Base-by-base conservation (phyloP, 2,888 invertebrate genomes). In the Phorcus lineatus region DNA sequence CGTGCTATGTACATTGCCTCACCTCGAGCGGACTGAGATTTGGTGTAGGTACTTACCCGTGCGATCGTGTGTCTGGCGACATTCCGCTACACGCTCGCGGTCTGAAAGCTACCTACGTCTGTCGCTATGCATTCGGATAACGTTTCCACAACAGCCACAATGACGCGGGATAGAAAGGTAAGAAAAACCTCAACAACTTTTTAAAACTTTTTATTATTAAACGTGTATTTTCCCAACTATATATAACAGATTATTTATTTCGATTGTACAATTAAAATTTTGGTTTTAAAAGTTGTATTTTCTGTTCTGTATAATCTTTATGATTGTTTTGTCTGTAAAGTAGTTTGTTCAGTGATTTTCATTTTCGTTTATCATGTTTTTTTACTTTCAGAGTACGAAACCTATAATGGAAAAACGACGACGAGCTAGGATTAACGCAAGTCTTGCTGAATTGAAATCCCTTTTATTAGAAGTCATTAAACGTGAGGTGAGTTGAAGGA, bases 351-450 rank as follows among this genome's bases (percentile, higher is more conserved):
- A 36, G 36, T 47, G 47, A 47, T 47, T 47, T 47, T 13, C 11
- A 47, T 11, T 47, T 47, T 36, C 7, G 47, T 0, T n/a, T 19
- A 17, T n/a, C 13, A 40, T 36, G 19, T 17, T 36, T 36, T 36
- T 36, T 36, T 36, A 4, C 2, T 70, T 40, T 36, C 86, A 97
- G 97, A 97, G 96, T 87, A 97, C 97, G 93, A 98, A 98, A 93
- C 98, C 98, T 22, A 97, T 98, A 82, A 98, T 98, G 98, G 98
- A 98, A 93, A 98, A 98, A 94, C 94, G 97, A 87, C 95, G 98
- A 86, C 95, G 98, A 83, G 98, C 98, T 54, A 95, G 98, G 88
- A 98, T 98, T 92, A 98, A 98, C 94, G 96, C 97, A 91, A 97
- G 97, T 91, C 94, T 98, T 47, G 97, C 97, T 90, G 97, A 98